Evolutionary conservation across 2,797 vertebrate genomes (phyloP).

Genomic region (Huso huso): DNA sequence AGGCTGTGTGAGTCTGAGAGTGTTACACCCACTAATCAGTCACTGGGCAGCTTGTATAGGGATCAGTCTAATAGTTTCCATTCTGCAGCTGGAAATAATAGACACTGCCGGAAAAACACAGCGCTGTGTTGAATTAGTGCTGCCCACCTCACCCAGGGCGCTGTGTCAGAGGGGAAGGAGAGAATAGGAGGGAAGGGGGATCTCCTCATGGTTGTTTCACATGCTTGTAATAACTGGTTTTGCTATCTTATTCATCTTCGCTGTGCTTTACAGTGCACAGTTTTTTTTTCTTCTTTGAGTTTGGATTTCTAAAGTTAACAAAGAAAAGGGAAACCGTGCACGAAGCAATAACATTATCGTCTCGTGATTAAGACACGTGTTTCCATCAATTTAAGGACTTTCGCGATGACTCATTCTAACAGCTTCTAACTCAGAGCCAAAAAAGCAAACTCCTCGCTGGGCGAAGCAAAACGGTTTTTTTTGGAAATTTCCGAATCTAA

Average conservation of each 20-base stretch:
- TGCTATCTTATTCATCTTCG: no score
- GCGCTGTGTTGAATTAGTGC: slow-evolving; percentile 23
- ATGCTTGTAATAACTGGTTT: no score
- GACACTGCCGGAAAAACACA: slow-evolving; percentile 52
- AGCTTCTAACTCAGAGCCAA: background rate
- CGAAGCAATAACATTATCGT: no score
- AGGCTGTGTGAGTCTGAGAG: slow-evolving; percentile 31
- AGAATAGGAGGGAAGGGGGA: slow-evolving; percentile 27
- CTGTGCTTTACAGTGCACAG: no score
- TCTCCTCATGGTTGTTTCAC: slow-evolving; percentile 14
- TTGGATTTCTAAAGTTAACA: no score
- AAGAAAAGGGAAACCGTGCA: no score
- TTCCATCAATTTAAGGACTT: slow-evolving; percentile 9
- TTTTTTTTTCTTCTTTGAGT: no score
- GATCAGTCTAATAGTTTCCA: slow-evolving; percentile 72
- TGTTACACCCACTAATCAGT: slow-evolving; percentile 30
- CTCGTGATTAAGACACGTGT: slow-evolving; percentile 23
- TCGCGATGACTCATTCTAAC: background rate
- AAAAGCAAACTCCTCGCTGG: no score
- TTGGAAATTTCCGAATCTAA: no score
- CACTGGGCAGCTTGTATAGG: slow-evolving; percentile 49
- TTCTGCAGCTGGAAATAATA: slow-evolving; percentile 75
- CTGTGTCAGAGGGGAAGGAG: slow-evolving; percentile 38
- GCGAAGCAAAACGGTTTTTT: no score
- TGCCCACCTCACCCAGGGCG: slow-evolving; percentile 39